These are phyloP conservation scores for Mycteria americana DNA, from an alignment of 2,797 vertebrate species.

Conservation along the genomic window DNA sequence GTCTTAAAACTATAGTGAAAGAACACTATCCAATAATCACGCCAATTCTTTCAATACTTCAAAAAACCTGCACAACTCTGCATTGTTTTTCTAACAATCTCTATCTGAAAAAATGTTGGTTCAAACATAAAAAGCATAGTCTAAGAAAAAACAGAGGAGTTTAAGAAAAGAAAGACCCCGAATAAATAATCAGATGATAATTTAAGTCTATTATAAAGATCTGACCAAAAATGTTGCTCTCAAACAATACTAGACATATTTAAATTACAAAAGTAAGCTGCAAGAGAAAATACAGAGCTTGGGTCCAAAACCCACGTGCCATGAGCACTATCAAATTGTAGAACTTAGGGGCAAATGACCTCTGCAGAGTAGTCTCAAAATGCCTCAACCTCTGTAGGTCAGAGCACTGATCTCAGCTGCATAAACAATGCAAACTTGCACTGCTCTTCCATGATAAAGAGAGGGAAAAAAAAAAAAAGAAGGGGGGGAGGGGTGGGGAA, in stretches of 20 bases:
- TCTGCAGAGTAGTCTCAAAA: background rate
- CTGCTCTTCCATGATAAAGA: background rate
- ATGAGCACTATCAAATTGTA: background rate
- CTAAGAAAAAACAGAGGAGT: background rate
- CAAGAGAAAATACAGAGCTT: background rate
- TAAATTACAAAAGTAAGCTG: background rate
- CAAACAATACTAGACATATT: background rate
- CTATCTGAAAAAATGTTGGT: background rate
- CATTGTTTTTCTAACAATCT: background rate
- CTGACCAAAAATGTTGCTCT: background rate
- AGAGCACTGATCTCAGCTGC: background rate
- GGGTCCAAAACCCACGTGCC: background rate
- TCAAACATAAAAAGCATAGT: background rate
- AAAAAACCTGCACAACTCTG: background rate
- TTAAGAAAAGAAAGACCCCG: background rate
- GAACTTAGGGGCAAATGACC: background rate
- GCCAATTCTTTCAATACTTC: background rate
- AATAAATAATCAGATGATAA: background rate
- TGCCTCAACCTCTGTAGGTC: background rate
- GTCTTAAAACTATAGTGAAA: background rate
- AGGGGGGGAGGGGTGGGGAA: no score
- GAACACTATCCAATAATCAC: background rate
- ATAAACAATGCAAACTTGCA: background rate
- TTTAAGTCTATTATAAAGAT: background rate
- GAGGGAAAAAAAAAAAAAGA: no score